Conservation (phyloP, 2,888 invertebrate species). For the Pachydiplax longipennis region DNA sequence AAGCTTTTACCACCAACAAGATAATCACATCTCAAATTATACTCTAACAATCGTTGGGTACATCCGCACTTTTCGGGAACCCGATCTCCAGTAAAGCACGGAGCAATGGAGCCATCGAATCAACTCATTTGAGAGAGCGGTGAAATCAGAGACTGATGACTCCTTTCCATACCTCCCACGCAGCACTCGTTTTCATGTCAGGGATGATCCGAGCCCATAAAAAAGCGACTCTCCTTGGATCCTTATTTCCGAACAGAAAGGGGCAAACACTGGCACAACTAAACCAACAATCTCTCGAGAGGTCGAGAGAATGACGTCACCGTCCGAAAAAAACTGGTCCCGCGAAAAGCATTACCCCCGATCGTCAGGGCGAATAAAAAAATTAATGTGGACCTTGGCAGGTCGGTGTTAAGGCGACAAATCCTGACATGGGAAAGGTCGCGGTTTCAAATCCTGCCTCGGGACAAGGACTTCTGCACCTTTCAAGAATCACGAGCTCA, state of each 20-base stretch:
- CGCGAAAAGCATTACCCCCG: background rate
- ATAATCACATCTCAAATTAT: too few species aligned
- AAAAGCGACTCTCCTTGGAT: background rate
- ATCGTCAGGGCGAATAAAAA: background rate
- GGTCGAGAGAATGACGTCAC: background rate
- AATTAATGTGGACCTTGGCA: background rate
- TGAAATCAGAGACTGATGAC: slow-evolving; percentile 38
- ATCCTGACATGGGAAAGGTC: background rate
- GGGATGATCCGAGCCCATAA: background rate
- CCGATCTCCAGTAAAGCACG: too few species aligned
- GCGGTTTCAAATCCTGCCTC: background rate
- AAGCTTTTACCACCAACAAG: too few species aligned
- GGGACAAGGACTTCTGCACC: background rate
- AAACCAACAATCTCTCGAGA: background rate
- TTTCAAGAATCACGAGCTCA: background rate
- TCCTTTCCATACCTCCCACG: background rate
- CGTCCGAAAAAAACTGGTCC: background rate
- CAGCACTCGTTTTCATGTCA: background rate
- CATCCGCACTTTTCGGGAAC: too few species aligned
- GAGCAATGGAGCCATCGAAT: too few species aligned
- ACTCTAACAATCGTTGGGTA: too few species aligned
- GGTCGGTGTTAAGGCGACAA: background rate
- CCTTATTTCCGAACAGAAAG: background rate
- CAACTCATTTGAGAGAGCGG: too few species aligned
- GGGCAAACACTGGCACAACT: background rate